Evolutionary conservation across 2,113 vertebrate species (phyloP).

Genomic region (Sceloporus tristichus): DNA sequence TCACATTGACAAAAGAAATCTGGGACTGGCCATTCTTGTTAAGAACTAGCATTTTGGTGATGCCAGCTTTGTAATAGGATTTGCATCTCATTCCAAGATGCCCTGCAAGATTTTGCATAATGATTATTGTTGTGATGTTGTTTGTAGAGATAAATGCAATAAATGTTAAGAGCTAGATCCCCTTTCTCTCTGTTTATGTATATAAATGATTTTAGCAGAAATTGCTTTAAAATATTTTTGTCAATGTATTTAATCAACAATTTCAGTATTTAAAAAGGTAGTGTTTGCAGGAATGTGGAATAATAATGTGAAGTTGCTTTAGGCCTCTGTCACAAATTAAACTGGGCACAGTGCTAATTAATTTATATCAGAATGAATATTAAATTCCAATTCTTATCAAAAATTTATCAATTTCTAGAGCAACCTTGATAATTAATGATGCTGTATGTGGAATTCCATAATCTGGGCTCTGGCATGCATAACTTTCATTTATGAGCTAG

Average conservation of each 20-base stretch:
- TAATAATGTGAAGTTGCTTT: slow-evolving; percentile 5
- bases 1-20: not conserved
- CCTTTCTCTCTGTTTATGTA: not conserved
- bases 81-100: not conserved
- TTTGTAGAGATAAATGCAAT: not conserved
- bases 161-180: not conserved
- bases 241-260: not conserved
- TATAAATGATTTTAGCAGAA: not conserved
- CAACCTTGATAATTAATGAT: slow-evolving; percentile 7
- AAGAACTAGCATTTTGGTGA: not conserved
- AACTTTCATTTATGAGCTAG: slow-evolving; percentile 16
- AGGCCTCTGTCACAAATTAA: slow-evolving; percentile 25
- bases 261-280: slow-evolving; percentile 2
- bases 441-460: slow-evolving; percentile 1
- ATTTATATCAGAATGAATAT: slow-evolving; percentile 28
- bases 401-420: slow-evolving; percentile 22
- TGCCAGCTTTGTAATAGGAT: not conserved
- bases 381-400: slow-evolving; percentile 31
- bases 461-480: slow-evolving; percentile 7
- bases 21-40: not conserved
- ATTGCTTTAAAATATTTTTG: not conserved
- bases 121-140: not conserved
- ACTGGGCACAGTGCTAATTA: slow-evolving; percentile 17
- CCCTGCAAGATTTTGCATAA: not conserved
- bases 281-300: not conserved